These are phyloP conservation scores for Hassar affinis DNA, from an alignment of 2,113 vertebrate genomes.

Conservation along the genomic window DNA sequence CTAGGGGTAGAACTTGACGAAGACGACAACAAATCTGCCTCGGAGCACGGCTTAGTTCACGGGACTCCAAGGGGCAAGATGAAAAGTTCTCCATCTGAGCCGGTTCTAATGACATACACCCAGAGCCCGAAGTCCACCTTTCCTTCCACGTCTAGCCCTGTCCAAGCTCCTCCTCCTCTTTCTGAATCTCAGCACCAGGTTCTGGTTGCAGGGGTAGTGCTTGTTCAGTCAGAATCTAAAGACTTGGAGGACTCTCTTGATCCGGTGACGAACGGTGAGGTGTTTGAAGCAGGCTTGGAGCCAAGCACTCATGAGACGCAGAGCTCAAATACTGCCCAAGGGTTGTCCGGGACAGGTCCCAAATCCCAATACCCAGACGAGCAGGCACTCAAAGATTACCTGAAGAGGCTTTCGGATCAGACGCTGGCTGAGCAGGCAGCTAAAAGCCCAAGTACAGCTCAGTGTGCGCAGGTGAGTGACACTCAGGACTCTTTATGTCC, in stretches of 20 bases:
- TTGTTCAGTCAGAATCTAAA: not conserved
- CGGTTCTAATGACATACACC: constrained; percentile 53
- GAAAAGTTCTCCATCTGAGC: constrained; percentile 65
- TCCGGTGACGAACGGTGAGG: constrained; percentile 50
- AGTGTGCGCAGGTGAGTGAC: constrained; percentile 62
- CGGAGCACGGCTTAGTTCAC: not conserved
- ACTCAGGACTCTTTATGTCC: not conserved
- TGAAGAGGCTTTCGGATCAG: constrained; percentile 73
- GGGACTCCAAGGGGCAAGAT: constrained; percentile 29
- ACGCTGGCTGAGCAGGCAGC: constrained; percentile 63
- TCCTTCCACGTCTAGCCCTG: constrained; percentile 10
- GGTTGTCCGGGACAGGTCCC: constrained; percentile 34
- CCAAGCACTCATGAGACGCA: not conserved
- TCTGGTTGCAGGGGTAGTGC: not conserved
- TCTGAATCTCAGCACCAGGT: constrained; percentile 18
- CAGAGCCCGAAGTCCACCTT: not conserved
- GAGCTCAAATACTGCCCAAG: constrained; percentile 6
- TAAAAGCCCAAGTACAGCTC: constrained; percentile 59
- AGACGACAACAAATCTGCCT: constrained; percentile 59
- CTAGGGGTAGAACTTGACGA: constrained; percentile 76
- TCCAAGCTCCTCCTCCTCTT: not conserved
- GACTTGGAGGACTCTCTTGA: constrained; percentile 22
- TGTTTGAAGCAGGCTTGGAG: constrained; percentile 37
- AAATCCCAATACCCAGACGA: constrained; percentile 73
- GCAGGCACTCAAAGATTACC: constrained; percentile 77